These are phyloP conservation scores for Pangasius larnaudii DNA, from an alignment of 2,797 vertebrate genomes.

Conservation along the genomic window DNA sequence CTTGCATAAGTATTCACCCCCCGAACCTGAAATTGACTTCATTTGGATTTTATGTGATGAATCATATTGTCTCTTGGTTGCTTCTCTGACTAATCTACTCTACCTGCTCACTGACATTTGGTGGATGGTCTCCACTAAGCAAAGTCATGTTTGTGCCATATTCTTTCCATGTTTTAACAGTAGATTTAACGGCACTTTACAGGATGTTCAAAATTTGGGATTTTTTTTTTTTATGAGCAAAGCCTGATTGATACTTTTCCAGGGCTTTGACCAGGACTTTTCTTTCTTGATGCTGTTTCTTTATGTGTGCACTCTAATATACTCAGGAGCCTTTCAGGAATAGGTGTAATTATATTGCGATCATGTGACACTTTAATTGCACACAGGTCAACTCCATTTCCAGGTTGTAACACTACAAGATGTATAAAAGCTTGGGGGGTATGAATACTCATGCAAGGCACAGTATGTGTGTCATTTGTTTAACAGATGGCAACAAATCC, in stretches of 20 bases:
- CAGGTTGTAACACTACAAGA: too few relatives aligned
- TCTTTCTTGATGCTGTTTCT: too few relatives aligned
- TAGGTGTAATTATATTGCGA: not conserved
- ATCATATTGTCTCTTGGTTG: not conserved
- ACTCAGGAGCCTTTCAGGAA: not conserved
- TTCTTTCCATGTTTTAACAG: not conserved
- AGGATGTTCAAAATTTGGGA: not conserved
- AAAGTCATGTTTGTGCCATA: not conserved
- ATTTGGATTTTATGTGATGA: not conserved
- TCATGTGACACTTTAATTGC: not conserved
- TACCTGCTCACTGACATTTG: not conserved
- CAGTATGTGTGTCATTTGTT: not conserved
- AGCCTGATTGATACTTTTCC: not conserved
- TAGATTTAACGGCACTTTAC: not conserved
- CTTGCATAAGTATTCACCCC: not conserved
- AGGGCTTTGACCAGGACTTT: not conserved
- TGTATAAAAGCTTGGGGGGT: too few relatives aligned
- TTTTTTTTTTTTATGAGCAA: not conserved
- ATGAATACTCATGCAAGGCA: not conserved
- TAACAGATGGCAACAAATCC: not conserved
- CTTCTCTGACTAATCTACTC: not conserved
- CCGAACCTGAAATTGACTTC: too few relatives aligned
- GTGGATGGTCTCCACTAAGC: not conserved
- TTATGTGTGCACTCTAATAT: not conserved
- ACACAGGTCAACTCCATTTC: too few relatives aligned